Evolutionary conservation across 2,797 vertebrate species (phyloP), one percentile per base, ranked within the genome.

Genomic region (Brachyalestes nurse): DNA sequence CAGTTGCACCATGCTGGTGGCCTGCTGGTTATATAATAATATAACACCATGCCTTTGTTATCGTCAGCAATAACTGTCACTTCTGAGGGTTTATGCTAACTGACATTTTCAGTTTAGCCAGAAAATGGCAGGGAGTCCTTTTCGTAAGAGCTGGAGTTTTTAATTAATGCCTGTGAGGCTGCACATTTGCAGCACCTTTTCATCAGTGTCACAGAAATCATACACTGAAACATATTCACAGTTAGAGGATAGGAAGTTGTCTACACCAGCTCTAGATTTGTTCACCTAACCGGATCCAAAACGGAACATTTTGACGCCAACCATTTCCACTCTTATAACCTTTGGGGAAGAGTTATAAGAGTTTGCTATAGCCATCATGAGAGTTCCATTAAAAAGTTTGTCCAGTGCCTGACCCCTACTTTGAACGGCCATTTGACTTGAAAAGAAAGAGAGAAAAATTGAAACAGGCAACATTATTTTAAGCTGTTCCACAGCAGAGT

Each of bases 401-500:
- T 10, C 6, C 7, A n/a, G 65, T 67, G 40, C 65, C 9, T 45
- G 65, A 42, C 65, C n/a, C 17, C 38, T 12, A 7, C 19, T 67
- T 67, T 45, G 66, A 72, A 61, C 51, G 61, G 61, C 28, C 10
- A 14, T 64, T 64, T 34, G 23, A 64, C 61, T 64, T 64, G 21
- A 64, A 64, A 34, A 34, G 13, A 38, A 64, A 34, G 25, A 13
- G 23, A 28, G 23, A 61, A 7, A 61, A 28, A 23, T 4, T 61
- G 23, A 28, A 61, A 61, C 23, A 61, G 23, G 60, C 21, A 61
- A 16, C 13, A 64, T 34, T 64, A 62, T 64, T 64, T 25, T 64
- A 61, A 61, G 23, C 60, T 14, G 10, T 25, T 61, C 23, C 57
- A 57, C 16, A 53, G 19, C 53, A 60, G 58, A 23, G 57, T 21